Evolutionary conservation across 2,888 invertebrate species (phyloP).

Genomic region (Tuberolachnus salignus): DNA sequence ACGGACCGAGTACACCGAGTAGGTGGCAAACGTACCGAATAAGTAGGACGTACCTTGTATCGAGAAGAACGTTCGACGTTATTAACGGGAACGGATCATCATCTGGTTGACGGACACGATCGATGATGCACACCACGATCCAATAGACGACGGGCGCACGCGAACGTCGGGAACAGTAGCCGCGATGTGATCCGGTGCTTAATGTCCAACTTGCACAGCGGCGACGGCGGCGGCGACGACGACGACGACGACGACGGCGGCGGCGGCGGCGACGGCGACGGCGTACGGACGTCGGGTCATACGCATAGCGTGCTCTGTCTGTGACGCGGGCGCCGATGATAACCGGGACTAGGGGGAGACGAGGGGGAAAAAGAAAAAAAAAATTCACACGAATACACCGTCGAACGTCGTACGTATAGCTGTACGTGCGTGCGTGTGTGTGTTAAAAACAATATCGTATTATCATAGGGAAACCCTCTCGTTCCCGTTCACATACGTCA

Average conservation of each 20-base stretch:
- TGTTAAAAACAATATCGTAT: conserved; percentile 26
- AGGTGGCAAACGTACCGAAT: too few relatives aligned
- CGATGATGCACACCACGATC: not conserved
- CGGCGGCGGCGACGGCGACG: not conserved
- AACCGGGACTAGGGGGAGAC: too few relatives aligned
- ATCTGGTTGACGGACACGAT: not conserved
- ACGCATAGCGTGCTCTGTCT: conserved; percentile 18
- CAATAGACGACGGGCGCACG: not conserved
- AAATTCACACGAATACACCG: too few relatives aligned
- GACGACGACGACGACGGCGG: not conserved
- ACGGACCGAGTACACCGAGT: too few relatives aligned
- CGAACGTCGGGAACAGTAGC: not conserved
- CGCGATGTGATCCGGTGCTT: too few relatives aligned
- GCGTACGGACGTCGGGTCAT: conserved; percentile 16
- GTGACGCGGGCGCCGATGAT: not conserved
- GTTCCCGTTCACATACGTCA: conserved; percentile 26
- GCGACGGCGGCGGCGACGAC: not conserved
- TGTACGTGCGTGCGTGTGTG: too few relatives aligned
- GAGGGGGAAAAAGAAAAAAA: too few relatives aligned
- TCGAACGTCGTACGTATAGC: not conserved
- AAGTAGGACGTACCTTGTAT: conserved; percentile 19
- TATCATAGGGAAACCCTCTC: conserved; percentile 26
- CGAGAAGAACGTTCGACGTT: conserved; percentile 7
- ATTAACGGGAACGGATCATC: conserved; percentile 20
- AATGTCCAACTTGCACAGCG: not conserved